phyloP scores from a whole-genome alignment of 2,888 invertebrate genomes.

The Salpingus planirostris region DNA sequence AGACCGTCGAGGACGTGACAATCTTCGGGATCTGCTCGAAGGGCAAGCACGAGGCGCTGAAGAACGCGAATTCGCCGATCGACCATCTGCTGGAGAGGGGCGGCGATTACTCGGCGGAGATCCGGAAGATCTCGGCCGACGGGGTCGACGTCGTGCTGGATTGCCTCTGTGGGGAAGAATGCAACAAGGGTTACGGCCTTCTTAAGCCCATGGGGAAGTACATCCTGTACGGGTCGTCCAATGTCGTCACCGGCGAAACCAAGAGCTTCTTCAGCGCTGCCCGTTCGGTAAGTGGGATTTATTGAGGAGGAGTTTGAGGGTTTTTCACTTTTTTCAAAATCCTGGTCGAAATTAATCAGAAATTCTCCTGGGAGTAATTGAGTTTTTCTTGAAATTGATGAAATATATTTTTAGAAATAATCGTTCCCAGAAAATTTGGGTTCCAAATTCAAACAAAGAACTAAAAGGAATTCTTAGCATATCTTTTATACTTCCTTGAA shows the following conservation, averaged over 20 bases:
- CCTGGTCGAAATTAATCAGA: too few species aligned
- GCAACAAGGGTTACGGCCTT: conserved; percentile 72
- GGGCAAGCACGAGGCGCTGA: conserved; percentile 75
- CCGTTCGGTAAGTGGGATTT: conserved; percentile 63
- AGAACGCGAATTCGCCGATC: conserved; percentile 56
- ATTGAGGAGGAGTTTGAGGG: too few species aligned
- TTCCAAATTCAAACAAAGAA: too few species aligned
- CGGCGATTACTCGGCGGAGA: conserved; percentile 74
- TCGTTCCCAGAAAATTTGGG: too few species aligned
- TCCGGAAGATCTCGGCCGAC: conserved; percentile 67
- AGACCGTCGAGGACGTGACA: conserved; percentile 70
- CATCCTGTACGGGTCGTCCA: conserved; percentile 78
- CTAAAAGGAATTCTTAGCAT: too few species aligned
- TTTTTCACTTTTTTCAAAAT: too few species aligned
- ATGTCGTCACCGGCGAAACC: conserved; percentile 83
- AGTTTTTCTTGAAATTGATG: too few species aligned
- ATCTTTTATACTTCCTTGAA: too few species aligned
- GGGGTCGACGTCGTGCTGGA: conserved; percentile 83
- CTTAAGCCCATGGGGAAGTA: conserved; percentile 85
- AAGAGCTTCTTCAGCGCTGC: conserved; percentile 88
- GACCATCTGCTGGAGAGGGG: conserved; percentile 74
- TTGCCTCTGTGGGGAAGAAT: conserved; percentile 82
- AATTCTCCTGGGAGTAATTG: too few species aligned
- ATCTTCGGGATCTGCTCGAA: conserved; percentile 81
- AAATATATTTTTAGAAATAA: too few species aligned